Base-by-base conservation (phyloP, 2,888 invertebrate genomes). In the Lacanobia oleracea region DNA sequence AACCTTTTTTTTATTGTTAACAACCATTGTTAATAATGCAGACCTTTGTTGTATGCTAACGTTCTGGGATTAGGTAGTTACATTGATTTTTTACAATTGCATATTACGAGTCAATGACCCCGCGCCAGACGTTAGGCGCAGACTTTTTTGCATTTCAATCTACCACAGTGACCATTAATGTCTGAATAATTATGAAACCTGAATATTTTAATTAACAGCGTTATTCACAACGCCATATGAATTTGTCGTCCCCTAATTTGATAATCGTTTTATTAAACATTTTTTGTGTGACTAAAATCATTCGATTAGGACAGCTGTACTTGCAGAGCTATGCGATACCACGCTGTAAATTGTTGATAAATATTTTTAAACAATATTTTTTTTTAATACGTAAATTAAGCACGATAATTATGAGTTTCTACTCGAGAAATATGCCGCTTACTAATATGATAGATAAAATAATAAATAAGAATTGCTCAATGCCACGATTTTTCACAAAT, bases 21-120 rank as follows among this genome's bases (percentile, higher is more conserved):
- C 88, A 83, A 82, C 86, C 86, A 88, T 90, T 90, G 90, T 91
- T 88, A 87, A 84, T 84, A 86, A 78, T 76, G 65, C 81, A 86
- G 81, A 85, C 87, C 86, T 88, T 89, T 86, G 86, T 88, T 87
- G 87, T 86, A 84, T 84, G 77, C 81, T 79, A 83, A 87, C 80
- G 74, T 77, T 83, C 69, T 67, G 74, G 84, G 84, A 88, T 89
- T 88, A 87, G 85, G 86, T 87, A 84, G 84, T 77, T 75, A 80
- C 79, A 87, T 86, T 80, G 80, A 80, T 85, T 85, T 87, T 87
- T 87, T 86, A 88, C 88, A 90, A 90, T 87, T 88, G 88, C 90
- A 90, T 87, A 86, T 87, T 84, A 80, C 53, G 70, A 57, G 79
- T 68, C 85, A 77, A 75, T 66, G 85, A 83, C 83, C 84, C 70